phyloP scores from a whole-genome alignment of 2,888 invertebrate species.

The Empis livida region DNA sequence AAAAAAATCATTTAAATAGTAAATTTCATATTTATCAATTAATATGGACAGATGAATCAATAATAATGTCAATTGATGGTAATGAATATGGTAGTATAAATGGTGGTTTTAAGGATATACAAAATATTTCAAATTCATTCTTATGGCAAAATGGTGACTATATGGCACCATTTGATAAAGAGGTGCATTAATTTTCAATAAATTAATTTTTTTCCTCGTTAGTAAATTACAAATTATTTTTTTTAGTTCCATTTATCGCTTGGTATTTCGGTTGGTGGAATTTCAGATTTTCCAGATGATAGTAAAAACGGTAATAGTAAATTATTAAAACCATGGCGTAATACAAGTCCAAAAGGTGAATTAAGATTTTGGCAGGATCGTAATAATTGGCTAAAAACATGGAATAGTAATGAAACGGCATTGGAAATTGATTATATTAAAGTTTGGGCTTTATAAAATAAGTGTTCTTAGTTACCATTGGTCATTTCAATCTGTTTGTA shows the following conservation, averaged over 20 bases:
- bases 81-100: conserved; percentile 35
- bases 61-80: conserved; percentile 39
- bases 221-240: too few relatives aligned
- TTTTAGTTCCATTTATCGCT: conserved; percentile 19
- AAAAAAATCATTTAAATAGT: conserved; percentile 41
- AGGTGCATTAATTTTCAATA: too few relatives aligned
- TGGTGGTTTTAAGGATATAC: conserved; percentile 14
- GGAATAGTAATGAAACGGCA: conserved; percentile 40
- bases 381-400: conserved; percentile 52
- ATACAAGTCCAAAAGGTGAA: conserved; percentile 50
- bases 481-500: too few relatives aligned
- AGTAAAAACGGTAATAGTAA: conserved; percentile 11
- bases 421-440: too few relatives aligned
- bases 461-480: too few relatives aligned
- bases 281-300: conserved; percentile 52
- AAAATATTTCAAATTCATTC: conserved; percentile 24
- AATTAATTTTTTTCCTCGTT: too few relatives aligned
- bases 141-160: conserved; percentile 44
- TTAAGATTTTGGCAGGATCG: conserved; percentile 53
- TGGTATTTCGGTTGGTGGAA: too few relatives aligned
- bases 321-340: conserved; percentile 60
- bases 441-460: too few relatives aligned
- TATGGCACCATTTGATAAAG: conserved; percentile 59
- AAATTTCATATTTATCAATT: conserved; percentile 56
- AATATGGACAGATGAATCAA: conserved; percentile 42